A percentile compares a stretch with the other conserved stretches of the same genome.
phyloP scores from a whole-genome alignment of 2,888 invertebrate species.

The Trissoscelio sp. region DNA sequence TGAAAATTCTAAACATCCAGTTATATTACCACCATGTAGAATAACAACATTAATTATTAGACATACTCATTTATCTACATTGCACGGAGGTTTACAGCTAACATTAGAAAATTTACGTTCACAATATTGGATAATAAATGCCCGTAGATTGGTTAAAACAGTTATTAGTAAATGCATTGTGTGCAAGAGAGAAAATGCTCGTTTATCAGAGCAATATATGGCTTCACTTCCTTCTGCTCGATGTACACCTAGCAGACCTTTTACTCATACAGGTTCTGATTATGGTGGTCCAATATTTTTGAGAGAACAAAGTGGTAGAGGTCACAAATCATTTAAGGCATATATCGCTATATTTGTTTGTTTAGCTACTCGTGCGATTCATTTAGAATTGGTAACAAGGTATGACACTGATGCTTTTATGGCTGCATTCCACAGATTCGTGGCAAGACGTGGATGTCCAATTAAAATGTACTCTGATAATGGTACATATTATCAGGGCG shows the following conservation, averaged over 20 bases:
- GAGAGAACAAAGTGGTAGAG: background rate
- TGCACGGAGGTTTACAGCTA: slow-evolving; percentile 3
- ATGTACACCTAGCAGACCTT: background rate
- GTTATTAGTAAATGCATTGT: background rate
- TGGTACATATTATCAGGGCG: background rate
- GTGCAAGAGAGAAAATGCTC: background rate
- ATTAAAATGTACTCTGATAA: too few species aligned
- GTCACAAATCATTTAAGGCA: background rate
- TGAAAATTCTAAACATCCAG: background rate
- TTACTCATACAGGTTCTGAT: background rate
- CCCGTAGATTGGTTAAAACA: background rate
- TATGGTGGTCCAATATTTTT: background rate
- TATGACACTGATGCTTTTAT: background rate
- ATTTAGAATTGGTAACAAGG: background rate
- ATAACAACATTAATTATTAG: background rate
- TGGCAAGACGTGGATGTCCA: too few species aligned
- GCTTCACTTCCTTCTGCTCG: background rate
- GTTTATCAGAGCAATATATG: background rate
- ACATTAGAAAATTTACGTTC: background rate
- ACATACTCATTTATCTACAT: background rate
- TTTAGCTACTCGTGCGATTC: too few species aligned
- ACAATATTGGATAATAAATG: slow-evolving; percentile 7
- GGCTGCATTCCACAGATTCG: background rate
- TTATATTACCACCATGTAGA: background rate
- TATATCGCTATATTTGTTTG: background rate